Evolutionary conservation across 1,140 invertebrate genomes (phyloP), one percentile per base, ranked within the genome.

Genomic region (Drosophila subpulchrella): DNA sequence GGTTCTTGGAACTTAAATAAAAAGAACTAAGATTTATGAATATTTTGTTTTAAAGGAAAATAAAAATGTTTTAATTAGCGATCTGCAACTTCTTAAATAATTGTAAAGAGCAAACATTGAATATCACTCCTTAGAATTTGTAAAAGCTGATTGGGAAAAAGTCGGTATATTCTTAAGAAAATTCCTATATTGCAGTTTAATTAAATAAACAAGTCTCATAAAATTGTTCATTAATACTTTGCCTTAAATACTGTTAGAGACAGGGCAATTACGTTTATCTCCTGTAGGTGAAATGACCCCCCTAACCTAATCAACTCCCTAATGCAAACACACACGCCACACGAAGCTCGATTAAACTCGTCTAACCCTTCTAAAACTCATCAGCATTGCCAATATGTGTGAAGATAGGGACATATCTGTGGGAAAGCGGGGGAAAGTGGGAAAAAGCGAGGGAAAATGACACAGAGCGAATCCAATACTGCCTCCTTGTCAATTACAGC

Each of bases 401-500:
- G 65, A 46, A 46, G 41, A 71, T 71, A 57, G 50, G 67, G 50
- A 55, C 24, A 27, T 47, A 32, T 20, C 24, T 4, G 34, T 15
- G 60, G 38, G 10, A 10, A 8, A 13, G 30, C 4, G 12, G 41
- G 27, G 15, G 10, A 32, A 15, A 32, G 6, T 10, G 11, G 38
- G 38, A 24, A 17, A 15, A 17, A 27, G 20, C 10, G 13, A 6
- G 53, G 42, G 24, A 20, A 39, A 56, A 27, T 71, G 67, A 10
- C 65, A 70, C 42, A 50, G 44, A 71, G 53, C 65, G 66, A 41
- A 50, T 71, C 67, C 51, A 71, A 68, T 57, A 48, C 67, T 34
- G 67, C 51, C 48, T 70, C 65, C 71, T 58, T 85, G 81, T 85
- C 77, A 84, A 81, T 85, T 84, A 81, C 77, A 84, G 50, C 58